Evolutionary conservation across 2,888 invertebrate genomes (phyloP).

Genomic region (Penaeus monodon): DNA sequence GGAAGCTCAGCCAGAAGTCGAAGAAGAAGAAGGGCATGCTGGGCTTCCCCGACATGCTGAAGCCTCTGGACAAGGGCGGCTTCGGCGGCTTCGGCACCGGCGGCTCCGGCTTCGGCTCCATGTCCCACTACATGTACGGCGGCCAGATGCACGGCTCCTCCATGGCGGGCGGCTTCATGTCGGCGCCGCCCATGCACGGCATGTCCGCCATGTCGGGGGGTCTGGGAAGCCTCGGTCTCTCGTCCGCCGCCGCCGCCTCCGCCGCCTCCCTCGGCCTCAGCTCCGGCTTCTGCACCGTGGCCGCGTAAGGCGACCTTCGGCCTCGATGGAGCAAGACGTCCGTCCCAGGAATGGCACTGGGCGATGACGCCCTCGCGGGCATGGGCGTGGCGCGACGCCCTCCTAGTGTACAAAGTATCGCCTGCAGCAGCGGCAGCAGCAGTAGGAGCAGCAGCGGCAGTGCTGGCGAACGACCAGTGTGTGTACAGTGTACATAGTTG

Average conservation of each 20-base stretch:
- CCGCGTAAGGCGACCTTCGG: constrained; percentile 41
- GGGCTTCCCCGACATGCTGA: constrained; percentile 63
- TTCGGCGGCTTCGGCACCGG: constrained; percentile 50
- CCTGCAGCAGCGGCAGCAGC: constrained; percentile 31
- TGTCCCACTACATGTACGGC: constrained; percentile 64
- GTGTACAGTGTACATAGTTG: constrained; percentile 50
- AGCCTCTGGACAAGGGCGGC: constrained; percentile 60
- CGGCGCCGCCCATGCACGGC: constrained; percentile 59
- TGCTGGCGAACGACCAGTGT: background rate
- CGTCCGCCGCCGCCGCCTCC: constrained; percentile 54
- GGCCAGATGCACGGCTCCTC: constrained; percentile 63
- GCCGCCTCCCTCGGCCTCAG: constrained; percentile 55
- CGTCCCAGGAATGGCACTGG: background rate
- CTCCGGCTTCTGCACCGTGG: constrained; percentile 60
- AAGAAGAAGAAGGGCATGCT: constrained; percentile 65
- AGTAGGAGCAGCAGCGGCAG: constrained; percentile 20
- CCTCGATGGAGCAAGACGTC: background rate
- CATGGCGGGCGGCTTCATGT: constrained; percentile 63
- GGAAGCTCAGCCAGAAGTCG: constrained; percentile 65
- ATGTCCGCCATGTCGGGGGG: constrained; percentile 61
- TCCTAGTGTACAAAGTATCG: constrained; percentile 40
- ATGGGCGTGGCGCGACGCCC: constrained; percentile 29
- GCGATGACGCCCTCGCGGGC: constrained; percentile 1
- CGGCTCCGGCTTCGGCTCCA: constrained; percentile 56
- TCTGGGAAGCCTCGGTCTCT: constrained; percentile 51